Conservation (phyloP, 2,888 invertebrate genomes). For the Drosophila putrida region DNA sequence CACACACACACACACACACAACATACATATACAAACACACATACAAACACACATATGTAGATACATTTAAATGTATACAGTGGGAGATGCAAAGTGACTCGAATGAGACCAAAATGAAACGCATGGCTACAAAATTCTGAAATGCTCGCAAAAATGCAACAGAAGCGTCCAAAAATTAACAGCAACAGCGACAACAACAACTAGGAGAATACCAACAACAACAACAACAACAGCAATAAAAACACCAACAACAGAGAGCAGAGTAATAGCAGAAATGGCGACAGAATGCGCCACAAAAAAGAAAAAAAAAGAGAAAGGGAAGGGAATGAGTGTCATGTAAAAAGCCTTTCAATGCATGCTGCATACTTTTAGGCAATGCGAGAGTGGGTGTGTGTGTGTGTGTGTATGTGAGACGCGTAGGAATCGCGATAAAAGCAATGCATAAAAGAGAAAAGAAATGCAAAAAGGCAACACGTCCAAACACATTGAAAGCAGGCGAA, state of each 20-base stretch:
- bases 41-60: constrained; percentile 10
- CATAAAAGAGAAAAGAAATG: constrained; percentile 78
- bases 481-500: constrained; percentile 33
- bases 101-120: constrained; percentile 61
- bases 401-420: constrained; percentile 56
- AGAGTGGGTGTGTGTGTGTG: constrained; percentile 25
- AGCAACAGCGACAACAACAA: constrained; percentile 51
- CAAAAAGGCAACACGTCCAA: constrained; percentile 75
- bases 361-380: constrained; percentile 77
- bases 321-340: constrained; percentile 67
- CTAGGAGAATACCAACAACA: constrained; percentile 39
- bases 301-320: constrained; percentile 10
- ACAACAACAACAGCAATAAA: constrained; percentile 19
- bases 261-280: constrained; percentile 32
- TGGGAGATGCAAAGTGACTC: constrained; percentile 40
- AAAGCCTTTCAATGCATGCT: constrained; percentile 79
- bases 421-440: constrained; percentile 80
- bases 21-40: constrained; percentile 14
- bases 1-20: constrained; percentile 15
- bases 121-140: constrained; percentile 41
- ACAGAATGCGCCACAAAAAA: constrained; percentile 31
- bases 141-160: constrained; percentile 68
- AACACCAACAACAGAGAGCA: neutral
- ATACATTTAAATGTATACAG: neutral
- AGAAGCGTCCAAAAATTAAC: constrained; percentile 75